Percentiles rank a stretch among this genome's conserved stretches.
Conservation (phyloP, 2,113 vertebrate genomes). For the Pollachius pollachius region DNA sequence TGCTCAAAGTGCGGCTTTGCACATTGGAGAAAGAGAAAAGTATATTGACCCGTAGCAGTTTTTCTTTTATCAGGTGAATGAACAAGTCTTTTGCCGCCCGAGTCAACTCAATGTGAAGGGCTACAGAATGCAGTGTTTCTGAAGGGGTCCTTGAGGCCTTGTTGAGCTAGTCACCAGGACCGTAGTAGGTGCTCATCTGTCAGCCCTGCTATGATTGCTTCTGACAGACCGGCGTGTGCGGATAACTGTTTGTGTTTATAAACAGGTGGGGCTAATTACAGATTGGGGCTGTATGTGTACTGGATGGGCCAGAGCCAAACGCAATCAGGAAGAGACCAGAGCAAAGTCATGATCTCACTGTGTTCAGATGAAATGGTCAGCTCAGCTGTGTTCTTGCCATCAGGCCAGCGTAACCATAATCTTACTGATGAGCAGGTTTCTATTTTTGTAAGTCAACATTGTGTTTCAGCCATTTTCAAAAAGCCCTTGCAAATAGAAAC, state of each 20-base stretch:
- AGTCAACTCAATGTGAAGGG: too few relatives aligned
- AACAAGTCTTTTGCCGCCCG: too few relatives aligned
- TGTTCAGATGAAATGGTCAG: slow-evolving; percentile 28
- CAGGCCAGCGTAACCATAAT: neutral
- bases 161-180: too few relatives aligned
- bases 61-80: too few relatives aligned
- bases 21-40: too few relatives aligned
- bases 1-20: too few relatives aligned
- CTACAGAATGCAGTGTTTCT: too few relatives aligned
- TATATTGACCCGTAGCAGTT: too few relatives aligned
- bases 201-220: slow-evolving; percentile 26
- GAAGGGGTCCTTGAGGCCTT: too few relatives aligned
- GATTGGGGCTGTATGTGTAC: slow-evolving; percentile 36
- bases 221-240: slow-evolving; percentile 42
- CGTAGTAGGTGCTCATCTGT: neutral
- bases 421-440: neutral
- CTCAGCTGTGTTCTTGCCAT: slow-evolving; percentile 14
- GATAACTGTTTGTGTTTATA: slow-evolving; percentile 44
- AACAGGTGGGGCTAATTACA: slow-evolving; percentile 52
- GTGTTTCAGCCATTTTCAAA: neutral
- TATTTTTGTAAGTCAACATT: neutral
- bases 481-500: neutral
- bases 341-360: slow-evolving; percentile 28
- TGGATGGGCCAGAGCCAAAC: slow-evolving; percentile 29
- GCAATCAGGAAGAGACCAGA: slow-evolving; percentile 47